Base-by-base conservation (phyloP, 2,797 vertebrate genomes). In the Artibeus jamaicensis region DNA sequence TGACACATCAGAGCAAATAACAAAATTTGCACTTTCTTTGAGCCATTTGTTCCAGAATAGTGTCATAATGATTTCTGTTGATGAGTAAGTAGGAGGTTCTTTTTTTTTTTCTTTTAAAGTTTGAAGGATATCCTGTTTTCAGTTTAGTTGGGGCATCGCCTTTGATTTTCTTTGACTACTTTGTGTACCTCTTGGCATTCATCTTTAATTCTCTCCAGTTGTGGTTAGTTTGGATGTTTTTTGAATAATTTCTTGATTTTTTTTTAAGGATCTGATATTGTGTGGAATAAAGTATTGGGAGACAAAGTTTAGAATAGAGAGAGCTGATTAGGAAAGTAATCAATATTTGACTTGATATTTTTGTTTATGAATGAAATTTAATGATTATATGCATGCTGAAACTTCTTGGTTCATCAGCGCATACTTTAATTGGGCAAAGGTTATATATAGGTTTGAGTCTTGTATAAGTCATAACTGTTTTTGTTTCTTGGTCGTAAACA, bases 41-140 rank as follows among this genome's bases (percentile, higher is more conserved):
- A 96, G 32, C n/a, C 44, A n/a, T 94, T 86, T 91, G 70, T 97
- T 96, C 59, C 76, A 95, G 42, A 93, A 87, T 91, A 95, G 15
- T 95, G 10, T 83, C 59, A 48, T 62, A 81, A 76, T 96, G 81
- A 94, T 83, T 95, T 76, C 19, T 93, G n/a, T 83, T 95, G 87
- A 94, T 95, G 71, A 94, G 71, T 89, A 70, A 93, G 42, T 86
- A n/a, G 88, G 71, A 93, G 39, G 59, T 9, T 82, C 67, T 46
- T 85, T 68, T 6, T 2, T 2, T 24, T 83, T 73, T 50, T 76
- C 77, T 91, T 88, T 86, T 34, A 4, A 86, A 89, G 50, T 94
- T 87, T 92, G 89, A 93, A 91, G 92, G 85, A 89, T 90, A 93
- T 96, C 96, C 82, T 94, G 93, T 91, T 95, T 96, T 95, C 65